Conservation (phyloP, 2,113 vertebrate species). For the Archocentrus centrarchus region DNA sequence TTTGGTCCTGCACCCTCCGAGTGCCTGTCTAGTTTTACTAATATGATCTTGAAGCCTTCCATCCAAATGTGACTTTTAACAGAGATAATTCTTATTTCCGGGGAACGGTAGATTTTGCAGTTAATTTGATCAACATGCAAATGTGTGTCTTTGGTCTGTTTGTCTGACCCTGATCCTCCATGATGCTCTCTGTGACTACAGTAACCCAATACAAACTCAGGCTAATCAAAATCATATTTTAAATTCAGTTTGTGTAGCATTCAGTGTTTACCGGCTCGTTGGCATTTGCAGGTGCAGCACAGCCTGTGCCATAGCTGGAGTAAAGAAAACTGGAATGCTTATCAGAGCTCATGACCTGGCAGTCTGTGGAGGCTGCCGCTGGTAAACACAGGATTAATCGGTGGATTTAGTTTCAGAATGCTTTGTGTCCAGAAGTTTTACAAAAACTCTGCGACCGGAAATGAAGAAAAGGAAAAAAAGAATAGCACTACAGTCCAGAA, state of each 20-base stretch:
- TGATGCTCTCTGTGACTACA: not conserved
- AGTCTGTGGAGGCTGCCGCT: slow-evolving; percentile 27
- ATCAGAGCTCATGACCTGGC: slow-evolving; percentile 43
- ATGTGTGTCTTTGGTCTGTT: not conserved
- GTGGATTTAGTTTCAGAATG: slow-evolving; percentile 26
- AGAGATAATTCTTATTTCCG: not conserved
- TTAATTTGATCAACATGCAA: slow-evolving; percentile 13
- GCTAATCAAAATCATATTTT: slow-evolving; percentile 12
- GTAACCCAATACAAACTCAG: not conserved
- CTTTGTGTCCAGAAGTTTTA: slow-evolving; percentile 16
- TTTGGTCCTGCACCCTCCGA: not conserved
- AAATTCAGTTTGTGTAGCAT: slow-evolving; percentile 4
- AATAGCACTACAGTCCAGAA: not conserved
- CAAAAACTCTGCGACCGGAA: not conserved
- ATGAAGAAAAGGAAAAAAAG: not conserved
- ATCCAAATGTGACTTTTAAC: not conserved
- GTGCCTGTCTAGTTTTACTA: not conserved
- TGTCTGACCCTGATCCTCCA: not conserved
- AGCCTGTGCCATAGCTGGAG: slow-evolving; percentile 27
- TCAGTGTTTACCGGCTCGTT: slow-evolving; percentile 4
- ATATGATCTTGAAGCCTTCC: not conserved
- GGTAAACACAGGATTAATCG: slow-evolving; percentile 39
- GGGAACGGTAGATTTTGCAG: not conserved
- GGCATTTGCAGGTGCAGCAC: slow-evolving; percentile 32
- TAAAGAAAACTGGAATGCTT: slow-evolving; percentile 29